These are phyloP conservation scores for Hystrix brachyura DNA, from an alignment of 2,113 vertebrate species.

Conservation along the genomic window DNA sequence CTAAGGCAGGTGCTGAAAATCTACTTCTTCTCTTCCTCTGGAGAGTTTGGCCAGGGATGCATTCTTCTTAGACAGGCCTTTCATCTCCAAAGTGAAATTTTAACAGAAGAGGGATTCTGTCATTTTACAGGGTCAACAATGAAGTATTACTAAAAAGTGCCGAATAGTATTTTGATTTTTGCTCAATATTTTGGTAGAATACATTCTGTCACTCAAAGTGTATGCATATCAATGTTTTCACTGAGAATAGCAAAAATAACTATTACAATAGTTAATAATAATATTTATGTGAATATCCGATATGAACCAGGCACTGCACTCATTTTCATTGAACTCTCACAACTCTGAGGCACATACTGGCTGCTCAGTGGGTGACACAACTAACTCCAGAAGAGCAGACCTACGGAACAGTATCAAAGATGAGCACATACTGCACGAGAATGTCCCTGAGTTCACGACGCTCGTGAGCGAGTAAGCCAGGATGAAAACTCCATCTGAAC, in stretches of 20 bases:
- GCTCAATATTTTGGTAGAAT: neutral
- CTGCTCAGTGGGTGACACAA: neutral
- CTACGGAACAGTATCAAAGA: neutral
- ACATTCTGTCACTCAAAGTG: conserved; percentile 26
- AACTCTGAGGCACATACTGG: neutral
- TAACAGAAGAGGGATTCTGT: neutral
- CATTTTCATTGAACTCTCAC: neutral
- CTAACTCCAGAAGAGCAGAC: neutral
- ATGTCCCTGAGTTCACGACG: neutral
- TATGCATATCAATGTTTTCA: neutral
- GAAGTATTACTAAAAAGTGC: neutral
- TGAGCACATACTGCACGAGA: conserved; percentile 17
- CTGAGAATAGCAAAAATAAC: neutral
- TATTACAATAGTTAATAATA: neutral
- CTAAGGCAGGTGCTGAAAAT: neutral
- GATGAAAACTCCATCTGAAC: neutral
- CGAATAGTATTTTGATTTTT: neutral
- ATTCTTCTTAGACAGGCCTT: neutral
- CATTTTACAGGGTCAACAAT: neutral
- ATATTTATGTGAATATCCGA: neutral
- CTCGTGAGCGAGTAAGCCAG: neutral
- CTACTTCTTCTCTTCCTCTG: neutral
- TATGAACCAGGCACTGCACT: neutral
- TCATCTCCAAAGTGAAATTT: conserved; percentile 30
- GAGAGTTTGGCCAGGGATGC: neutral